Conservation (phyloP, 2,797 vertebrate species). For the Falco naumanni region DNA sequence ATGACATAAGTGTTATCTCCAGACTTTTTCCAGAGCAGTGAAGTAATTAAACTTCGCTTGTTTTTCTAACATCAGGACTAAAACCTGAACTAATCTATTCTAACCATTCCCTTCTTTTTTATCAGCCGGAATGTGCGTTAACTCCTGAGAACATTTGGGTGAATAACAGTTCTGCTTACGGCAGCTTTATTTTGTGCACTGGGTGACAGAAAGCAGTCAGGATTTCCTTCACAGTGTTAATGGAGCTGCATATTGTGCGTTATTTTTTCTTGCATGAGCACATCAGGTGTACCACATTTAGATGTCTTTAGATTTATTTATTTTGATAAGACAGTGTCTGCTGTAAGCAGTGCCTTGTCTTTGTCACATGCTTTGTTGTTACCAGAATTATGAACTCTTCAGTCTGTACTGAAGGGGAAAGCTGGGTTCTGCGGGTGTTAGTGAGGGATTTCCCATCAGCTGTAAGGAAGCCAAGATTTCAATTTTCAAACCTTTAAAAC, state of each 20-base stretch:
- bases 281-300: background rate
- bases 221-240: background rate
- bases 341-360: background rate
- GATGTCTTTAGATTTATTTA: background rate
- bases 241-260: background rate
- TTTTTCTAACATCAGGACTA: slow-evolving; percentile 46
- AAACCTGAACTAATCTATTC: slow-evolving; percentile 67
- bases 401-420: background rate
- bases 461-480: background rate
- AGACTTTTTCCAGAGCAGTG: slow-evolving; percentile 30
- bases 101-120: slow-evolving; percentile 54
- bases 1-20: slow-evolving; percentile 49
- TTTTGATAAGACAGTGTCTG: background rate
- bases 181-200: background rate
- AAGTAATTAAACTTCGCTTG: slow-evolving; percentile 45
- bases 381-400: background rate
- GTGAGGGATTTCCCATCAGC: background rate
- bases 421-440: background rate
- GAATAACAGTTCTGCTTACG: slow-evolving; percentile 1
- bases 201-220: background rate
- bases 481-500: background rate
- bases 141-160: slow-evolving; percentile 6
- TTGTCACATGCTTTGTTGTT: background rate
- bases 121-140: background rate
- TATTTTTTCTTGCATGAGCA: background rate